phyloP scores from a whole-genome alignment of 1,140 invertebrate genomes.

The Steinernema khuongi region DNA sequence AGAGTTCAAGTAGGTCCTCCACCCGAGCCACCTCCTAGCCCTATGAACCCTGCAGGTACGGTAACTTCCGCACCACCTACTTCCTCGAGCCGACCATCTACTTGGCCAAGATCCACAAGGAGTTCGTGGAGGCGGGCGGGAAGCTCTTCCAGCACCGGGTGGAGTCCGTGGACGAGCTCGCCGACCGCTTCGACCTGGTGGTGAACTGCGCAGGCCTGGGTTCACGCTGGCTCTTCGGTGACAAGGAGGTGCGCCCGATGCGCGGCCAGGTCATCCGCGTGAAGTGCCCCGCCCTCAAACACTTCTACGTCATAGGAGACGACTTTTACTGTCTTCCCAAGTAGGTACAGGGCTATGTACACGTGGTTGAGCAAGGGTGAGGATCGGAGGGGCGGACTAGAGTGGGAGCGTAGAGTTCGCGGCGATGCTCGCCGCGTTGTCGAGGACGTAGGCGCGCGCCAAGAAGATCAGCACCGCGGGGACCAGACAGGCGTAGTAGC shows the following conservation, averaged over 20 bases:
- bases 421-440: neutral
- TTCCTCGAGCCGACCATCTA: conserved; percentile 39
- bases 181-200: conserved; percentile 69
- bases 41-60: conserved; percentile 19
- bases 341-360: conserved; percentile 18
- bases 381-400: neutral
- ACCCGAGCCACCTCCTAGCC: neutral
- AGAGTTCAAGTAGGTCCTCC: neutral
- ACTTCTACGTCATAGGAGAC: conserved; percentile 28
- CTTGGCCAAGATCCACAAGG: conserved; percentile 36
- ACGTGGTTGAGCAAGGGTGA: neutral
- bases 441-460: conserved; percentile 2
- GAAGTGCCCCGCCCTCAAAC: conserved; percentile 19
- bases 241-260: conserved; percentile 67
- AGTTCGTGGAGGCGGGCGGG: conserved; percentile 24
- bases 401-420: neutral
- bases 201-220: conserved; percentile 84
- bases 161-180: conserved; percentile 37
- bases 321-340: conserved; percentile 24
- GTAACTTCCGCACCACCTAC: conserved; percentile 47
- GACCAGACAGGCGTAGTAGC: neutral
- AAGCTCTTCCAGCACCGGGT: conserved; percentile 28
- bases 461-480: neutral
- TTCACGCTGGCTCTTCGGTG: conserved; percentile 71
- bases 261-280: conserved; percentile 83